A percentile compares a stretch with the other conserved stretches of the same genome.
phyloP scores from a whole-genome alignment of 2,888 invertebrate species.

The Aphodius granarius region DNA sequence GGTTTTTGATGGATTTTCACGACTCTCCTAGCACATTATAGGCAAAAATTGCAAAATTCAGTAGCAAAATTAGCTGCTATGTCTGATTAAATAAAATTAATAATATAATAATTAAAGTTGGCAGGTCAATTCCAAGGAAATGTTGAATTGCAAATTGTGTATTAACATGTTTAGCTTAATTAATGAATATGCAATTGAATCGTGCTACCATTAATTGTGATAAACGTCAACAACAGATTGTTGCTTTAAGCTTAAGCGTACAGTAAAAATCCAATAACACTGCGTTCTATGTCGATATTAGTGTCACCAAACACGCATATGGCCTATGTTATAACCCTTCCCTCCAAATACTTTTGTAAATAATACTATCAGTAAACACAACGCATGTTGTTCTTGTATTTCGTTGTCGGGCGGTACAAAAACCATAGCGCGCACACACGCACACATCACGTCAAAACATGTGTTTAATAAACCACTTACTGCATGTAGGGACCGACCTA shows the following conservation, averaged over 20 bases:
- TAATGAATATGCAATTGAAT: constrained; percentile 10
- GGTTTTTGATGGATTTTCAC: no score
- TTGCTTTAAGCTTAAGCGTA: neutral
- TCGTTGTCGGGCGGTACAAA: neutral
- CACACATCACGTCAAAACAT: neutral
- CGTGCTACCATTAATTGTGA: neutral
- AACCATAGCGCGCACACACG: no score
- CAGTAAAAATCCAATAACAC: neutral
- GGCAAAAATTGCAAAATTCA: no score
- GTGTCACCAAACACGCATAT: neutral
- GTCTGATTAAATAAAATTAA: neutral
- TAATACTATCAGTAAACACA: neutral
- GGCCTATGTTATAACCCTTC: neutral
- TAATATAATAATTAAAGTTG: neutral
- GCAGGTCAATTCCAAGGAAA: neutral
- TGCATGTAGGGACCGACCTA: neutral
- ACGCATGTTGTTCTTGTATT: neutral
- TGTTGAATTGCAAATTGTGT: constrained; percentile 7
- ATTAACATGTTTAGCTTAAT: constrained; percentile 7
- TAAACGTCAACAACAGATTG: neutral
- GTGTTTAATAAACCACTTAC: neutral
- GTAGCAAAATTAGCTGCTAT: no score
- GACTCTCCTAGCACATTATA: no score
- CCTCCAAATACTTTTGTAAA: neutral
- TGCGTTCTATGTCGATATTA: neutral